Evolutionary conservation across 2,888 invertebrate species (phyloP), one percentile per base, ranked within the genome.

Genomic region (Tiliacea aurago): DNA sequence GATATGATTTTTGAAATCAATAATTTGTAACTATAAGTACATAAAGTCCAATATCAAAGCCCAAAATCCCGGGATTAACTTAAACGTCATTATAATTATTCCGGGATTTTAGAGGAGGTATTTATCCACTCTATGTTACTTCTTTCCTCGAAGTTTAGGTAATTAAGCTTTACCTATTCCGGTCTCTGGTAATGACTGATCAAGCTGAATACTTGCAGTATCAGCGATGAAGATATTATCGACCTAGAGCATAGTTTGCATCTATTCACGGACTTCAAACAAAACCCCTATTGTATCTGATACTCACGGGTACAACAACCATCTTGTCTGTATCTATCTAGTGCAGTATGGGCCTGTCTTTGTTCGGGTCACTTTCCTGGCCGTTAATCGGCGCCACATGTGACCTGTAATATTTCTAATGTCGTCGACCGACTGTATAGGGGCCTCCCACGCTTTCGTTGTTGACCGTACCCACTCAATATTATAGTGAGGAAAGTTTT

Each of bases 351-450:
- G 7, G 20, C 63, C 51, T 59, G 41, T 47, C 75, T 70, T 78
- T 76, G 61, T 67, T 68, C 64, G 62, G 76, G 76, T 81, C 76
- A 76, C 65, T 70, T 76, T 72, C 68, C 67, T 61, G 55, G 18
- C 49, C 68, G 74, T 66, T 86, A 86, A 84, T 81, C 56, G 75
- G 28, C 55, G 63, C 63, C 63, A 74, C 68, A 81, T 81, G 73
- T 73, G 81, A 81, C 78, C 73, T 84, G 78, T 72, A 76, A 71
- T 84, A 70, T 68, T 76, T 86, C 73, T 78, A 76, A 86, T 84
- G 73, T 76, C 70, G 73, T 65, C 78, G 65, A 56, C 73, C 70
- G 58, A 55, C 59, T 68, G 56, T 47, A 64, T 58, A 70, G n/a
- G 59, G 70, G 63, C 82, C 72, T 68, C 86, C 86, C 73, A 85